Conservation (phyloP, 2,888 invertebrate genomes). For the Eilema caniola region DNA sequence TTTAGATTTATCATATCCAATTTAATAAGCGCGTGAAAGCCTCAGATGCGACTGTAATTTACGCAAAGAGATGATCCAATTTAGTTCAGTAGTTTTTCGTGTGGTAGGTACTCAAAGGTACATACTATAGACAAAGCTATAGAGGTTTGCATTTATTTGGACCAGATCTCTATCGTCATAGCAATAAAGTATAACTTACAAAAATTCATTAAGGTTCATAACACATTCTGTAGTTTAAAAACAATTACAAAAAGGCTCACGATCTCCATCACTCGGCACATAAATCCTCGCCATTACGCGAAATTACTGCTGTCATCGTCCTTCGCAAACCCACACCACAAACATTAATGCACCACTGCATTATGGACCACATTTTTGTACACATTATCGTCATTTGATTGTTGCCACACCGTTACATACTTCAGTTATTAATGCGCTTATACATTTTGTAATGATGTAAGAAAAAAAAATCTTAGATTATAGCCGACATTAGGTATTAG, state of each 20-base stretch:
- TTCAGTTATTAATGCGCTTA: constrained; percentile 23
- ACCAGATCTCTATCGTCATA: neutral
- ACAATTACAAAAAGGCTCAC: constrained; percentile 12
- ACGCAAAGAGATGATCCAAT: neutral
- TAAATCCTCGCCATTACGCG: constrained; percentile 33
- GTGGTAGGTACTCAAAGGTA: neutral
- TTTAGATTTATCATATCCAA: neutral
- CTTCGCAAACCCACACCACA: constrained; percentile 28
- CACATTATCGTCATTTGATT: constrained; percentile 41
- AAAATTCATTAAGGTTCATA: neutral
- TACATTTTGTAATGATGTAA: neutral
- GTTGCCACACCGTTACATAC: constrained; percentile 37
- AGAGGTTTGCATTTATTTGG: too few relatives aligned
- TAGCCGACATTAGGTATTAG: too few relatives aligned
- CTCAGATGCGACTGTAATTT: too few relatives aligned
- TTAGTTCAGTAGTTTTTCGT: neutral
- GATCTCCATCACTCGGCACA: constrained; percentile 25
- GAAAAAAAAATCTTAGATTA: neutral
- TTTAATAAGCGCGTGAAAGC: too few relatives aligned
- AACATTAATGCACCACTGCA: constrained; percentile 36
- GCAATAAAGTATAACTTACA: neutral
- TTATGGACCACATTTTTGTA: constrained; percentile 29
- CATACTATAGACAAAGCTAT: too few relatives aligned
- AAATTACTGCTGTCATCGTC: constrained; percentile 40
- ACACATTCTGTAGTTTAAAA: neutral